Evolutionary conservation across 1,140 invertebrate genomes (phyloP).

Genomic region (Globodera ellingtonae): DNA sequence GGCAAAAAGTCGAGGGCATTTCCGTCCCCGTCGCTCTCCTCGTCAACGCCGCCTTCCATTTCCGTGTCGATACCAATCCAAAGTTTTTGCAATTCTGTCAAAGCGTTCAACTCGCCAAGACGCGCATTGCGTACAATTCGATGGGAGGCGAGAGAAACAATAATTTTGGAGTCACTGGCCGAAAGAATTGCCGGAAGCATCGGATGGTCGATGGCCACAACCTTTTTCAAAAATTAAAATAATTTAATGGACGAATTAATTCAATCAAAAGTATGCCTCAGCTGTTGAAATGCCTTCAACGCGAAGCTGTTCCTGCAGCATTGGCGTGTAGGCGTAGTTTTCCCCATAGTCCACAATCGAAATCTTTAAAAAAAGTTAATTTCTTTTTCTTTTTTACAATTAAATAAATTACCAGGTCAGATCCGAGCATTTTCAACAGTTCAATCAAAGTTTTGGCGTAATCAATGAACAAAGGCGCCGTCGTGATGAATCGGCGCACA

Average conservation of each 20-base stretch:
- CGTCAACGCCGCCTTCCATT: constrained; percentile 9
- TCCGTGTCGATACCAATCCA: constrained; percentile 31
- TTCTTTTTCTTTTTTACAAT: not conserved
- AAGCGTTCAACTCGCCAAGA: not conserved
- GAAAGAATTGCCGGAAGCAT: constrained; percentile 37
- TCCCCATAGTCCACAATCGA: constrained; percentile 51
- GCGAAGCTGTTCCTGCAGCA: constrained; percentile 40
- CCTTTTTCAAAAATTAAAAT: not conserved
- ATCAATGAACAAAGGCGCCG: constrained; percentile 50
- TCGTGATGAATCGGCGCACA: constrained; percentile 52
- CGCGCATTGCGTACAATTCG: not conserved
- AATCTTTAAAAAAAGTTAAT: constrained; percentile 11
- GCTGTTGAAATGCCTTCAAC: constrained; percentile 46
- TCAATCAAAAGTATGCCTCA: constrained; percentile 34
- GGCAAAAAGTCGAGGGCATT: constrained; percentile 22
- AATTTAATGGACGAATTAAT: not conserved
- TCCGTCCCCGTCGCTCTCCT: not conserved
- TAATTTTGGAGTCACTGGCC: constrained; percentile 48
- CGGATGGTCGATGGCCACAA: constrained; percentile 38
- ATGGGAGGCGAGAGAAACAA: constrained; percentile 52
- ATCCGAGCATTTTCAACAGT: constrained; percentile 30
- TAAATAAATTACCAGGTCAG: constrained; percentile 42
- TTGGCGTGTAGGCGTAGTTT: constrained; percentile 22
- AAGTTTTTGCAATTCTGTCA: constrained; percentile 20
- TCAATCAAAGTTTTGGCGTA: not conserved